phyloP scores from a whole-genome alignment of 2,797 vertebrate species.

The Coccyzus lansbergi region DNA sequence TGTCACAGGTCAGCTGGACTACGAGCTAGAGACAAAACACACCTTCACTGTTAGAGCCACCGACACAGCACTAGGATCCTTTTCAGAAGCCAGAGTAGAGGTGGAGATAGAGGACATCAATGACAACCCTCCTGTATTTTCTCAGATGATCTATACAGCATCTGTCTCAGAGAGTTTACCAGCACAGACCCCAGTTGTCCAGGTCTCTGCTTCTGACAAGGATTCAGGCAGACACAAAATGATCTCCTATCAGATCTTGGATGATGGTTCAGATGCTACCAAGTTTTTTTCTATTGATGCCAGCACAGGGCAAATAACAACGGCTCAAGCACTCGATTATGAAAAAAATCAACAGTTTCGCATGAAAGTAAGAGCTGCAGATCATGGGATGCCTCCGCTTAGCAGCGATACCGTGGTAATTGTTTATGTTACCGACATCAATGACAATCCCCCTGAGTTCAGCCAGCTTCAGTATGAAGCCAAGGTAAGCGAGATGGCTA shows the following conservation, averaged over 20 bases:
- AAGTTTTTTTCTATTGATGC: constrained; percentile 88
- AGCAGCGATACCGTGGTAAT: constrained; percentile 85
- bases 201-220: constrained; percentile 85
- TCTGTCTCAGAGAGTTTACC: constrained; percentile 86
- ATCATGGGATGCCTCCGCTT: constrained; percentile 85
- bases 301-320: constrained; percentile 85
- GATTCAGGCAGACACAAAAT: constrained; percentile 90
- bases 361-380: constrained; percentile 86
- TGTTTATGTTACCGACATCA: constrained; percentile 89
- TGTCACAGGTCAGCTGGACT: constrained; percentile 88
- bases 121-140: constrained; percentile 90
- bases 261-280: constrained; percentile 79
- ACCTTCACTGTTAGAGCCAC: constrained; percentile 89
- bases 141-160: constrained; percentile 78
- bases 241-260: constrained; percentile 85
- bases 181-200: constrained; percentile 83
- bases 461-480: constrained; percentile 87
- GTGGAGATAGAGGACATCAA: constrained; percentile 94
- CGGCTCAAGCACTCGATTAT: constrained; percentile 86
- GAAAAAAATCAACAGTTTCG: constrained; percentile 85
- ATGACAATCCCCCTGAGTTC: constrained; percentile 95
- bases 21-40: constrained; percentile 86
- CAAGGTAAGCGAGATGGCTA: constrained; percentile 91
- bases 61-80: constrained; percentile 90
- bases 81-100: constrained; percentile 90